These are phyloP conservation scores for Synaphobranchus kaupii DNA, from an alignment of 2,797 vertebrate genomes.

Conservation along the genomic window DNA sequence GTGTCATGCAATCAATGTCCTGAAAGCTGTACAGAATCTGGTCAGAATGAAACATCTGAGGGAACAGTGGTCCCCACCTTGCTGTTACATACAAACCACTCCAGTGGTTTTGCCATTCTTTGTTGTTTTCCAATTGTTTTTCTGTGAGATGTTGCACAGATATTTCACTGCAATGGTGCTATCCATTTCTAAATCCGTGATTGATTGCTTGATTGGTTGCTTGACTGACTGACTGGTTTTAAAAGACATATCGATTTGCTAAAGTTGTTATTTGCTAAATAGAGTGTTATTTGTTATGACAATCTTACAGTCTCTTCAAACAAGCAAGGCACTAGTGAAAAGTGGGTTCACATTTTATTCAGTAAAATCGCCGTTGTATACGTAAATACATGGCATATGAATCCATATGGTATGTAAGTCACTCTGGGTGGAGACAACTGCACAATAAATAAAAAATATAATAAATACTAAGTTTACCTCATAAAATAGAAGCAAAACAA, in stretches of 20 bases:
- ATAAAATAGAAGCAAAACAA: too few relatives aligned
- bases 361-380: background rate
- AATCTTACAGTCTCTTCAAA: background rate
- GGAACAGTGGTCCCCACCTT: background rate
- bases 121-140: background rate
- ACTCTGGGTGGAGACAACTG: too few relatives aligned
- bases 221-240: background rate
- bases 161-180: background rate
- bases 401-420: background rate
- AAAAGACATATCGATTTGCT: background rate
- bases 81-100: too few relatives aligned
- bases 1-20: background rate
- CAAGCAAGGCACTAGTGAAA: background rate
- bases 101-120: background rate
- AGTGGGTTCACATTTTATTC: background rate
- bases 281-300: background rate
- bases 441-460: too few relatives aligned
- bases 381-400: background rate
- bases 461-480: too few relatives aligned
- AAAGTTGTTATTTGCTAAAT: background rate
- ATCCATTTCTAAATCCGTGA: background rate
- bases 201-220: background rate
- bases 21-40: background rate
- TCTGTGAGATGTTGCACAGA: background rate
- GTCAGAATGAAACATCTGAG: background rate